Conservation (phyloP, 1,140 invertebrate genomes). For the Habropoda laboriosa region DNA sequence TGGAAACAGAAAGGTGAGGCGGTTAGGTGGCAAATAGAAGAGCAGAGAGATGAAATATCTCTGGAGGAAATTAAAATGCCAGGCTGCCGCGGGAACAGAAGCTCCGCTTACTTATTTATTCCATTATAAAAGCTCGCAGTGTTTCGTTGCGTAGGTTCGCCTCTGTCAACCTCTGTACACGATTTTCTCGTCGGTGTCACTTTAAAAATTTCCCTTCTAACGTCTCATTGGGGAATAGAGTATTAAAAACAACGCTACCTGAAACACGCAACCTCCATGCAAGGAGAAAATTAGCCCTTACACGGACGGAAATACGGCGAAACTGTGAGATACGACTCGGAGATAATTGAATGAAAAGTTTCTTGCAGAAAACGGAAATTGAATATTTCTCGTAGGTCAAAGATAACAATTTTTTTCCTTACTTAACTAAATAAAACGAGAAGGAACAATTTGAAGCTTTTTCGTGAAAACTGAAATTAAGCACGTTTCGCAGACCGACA, state of each 20-base stretch:
- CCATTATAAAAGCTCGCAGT: constrained; percentile 60
- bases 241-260: constrained; percentile 2
- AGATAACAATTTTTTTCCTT: too few species aligned
- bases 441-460: too few species aligned
- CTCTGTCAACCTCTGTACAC: not conserved
- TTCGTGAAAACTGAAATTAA: too few species aligned
- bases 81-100: constrained; percentile 51
- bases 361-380: too few species aligned
- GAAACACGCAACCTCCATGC: fast-evolving
- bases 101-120: constrained; percentile 70
- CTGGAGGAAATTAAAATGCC: constrained; percentile 70
- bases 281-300: not conserved
- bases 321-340: not conserved
- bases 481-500: too few species aligned
- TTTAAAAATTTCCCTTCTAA: constrained; percentile 11
- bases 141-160: constrained; percentile 3
- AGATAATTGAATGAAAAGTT: not conserved
- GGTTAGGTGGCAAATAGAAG: constrained; percentile 32
- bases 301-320: not conserved
- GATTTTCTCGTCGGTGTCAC: not conserved
- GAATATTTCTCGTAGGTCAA: too few species aligned
- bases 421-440: too few species aligned
- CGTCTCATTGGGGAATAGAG: constrained; percentile 1
- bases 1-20: not conserved
- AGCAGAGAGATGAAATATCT: constrained; percentile 62